Base-by-base conservation (phyloP, 2,888 invertebrate genomes). In the Deladenus siricidicola region DNA sequence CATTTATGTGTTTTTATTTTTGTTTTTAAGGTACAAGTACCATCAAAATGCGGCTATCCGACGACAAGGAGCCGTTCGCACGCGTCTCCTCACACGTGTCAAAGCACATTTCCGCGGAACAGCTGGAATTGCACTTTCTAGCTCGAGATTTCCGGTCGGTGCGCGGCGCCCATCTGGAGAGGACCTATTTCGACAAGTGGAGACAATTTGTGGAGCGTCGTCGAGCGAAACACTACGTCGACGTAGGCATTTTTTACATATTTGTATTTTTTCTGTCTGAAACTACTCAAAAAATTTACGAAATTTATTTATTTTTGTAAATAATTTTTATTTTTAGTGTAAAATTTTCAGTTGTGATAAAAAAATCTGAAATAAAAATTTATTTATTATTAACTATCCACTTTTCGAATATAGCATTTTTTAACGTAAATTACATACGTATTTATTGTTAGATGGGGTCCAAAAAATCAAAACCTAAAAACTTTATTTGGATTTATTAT, bases 101-200 rank as follows among this genome's bases (percentile, higher is more conserved):
- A 42, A 42, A 42, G 42, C n/a, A 42, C 42, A 42, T 50, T 28
- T 28, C 50, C 6, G 50, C 50, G 10, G 50, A 50, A 10, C 50
- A 21, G 29, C 19, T 50, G 50, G 50, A 50, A 50, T 4, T 50
- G 8, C 26, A 10, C 10, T 26, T 50, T 21, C 29, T 28, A 21
- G 50, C 50, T n/a, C 50, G 50, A 8, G 4, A 50, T 4, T 50
- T 24, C 50, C 6, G 29, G 8, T 21, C 3, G 14, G 28, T 50
- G 21, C 14, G 50, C 19, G 14, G 28, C 19, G 26, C 26, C 4
- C 10, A 28, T 14, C 23, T 50, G 50, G 50, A 21, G 19, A 50
- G 29, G 26, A 19, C 19, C 14, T 50, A 50, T 30, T 50, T 50
- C 28, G 50, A 14, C 8, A 50, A 50, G n/a, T 50, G 50, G 50